Base-by-base conservation (phyloP, 1,140 invertebrate species). In the Ceratina australensis region DNA sequence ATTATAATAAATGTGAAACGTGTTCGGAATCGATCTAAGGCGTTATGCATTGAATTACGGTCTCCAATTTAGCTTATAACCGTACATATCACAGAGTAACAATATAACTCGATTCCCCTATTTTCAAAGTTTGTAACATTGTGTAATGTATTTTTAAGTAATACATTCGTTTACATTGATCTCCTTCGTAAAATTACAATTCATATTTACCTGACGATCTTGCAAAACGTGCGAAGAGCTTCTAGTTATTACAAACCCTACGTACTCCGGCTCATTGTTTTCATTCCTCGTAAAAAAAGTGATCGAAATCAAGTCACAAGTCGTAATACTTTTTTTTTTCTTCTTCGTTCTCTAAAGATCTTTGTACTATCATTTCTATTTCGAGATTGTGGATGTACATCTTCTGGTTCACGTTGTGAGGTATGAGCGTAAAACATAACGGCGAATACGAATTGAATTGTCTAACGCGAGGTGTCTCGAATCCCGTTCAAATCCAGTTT, bases 61-160 rank as follows among this genome's bases (percentile, higher is more conserved):
- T 75, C 60, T 50, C 16, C 8, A 78, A 74, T 78, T 69, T 61
- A 85, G 24, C 74, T 81, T 85, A 84, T 78, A 84, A 72, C 74
- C 79, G 79, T 85, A 85, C 54, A 79, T 84, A 85, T 85, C 83
- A 85, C 84, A 85, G 82, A 85, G 84, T 79, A 68, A 78, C 42
- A 72, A 79, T 81, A 77, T 67, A 85, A 84, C 42, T 76, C 72
- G 56, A 79, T 82, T 4, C 28, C 54, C 47, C 49, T 61, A 61
- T 63, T 72, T 72, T 56, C 59, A 54, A 13, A 63, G 52, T 49
- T 47, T 47, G 54, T 74, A 65, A 73, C 18, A 73, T 78, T 65
- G 22, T 50, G 3, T 76, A 76, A 49, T 68, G 47, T 77, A 71
- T 61, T 71, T 61, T 68, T 28, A 71, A 77, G 8, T n/a, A 77